These are phyloP conservation scores for Actinia tenebrosa DNA, from an alignment of 64 coral and sea anemone species.

Conservation along the genomic window DNA sequence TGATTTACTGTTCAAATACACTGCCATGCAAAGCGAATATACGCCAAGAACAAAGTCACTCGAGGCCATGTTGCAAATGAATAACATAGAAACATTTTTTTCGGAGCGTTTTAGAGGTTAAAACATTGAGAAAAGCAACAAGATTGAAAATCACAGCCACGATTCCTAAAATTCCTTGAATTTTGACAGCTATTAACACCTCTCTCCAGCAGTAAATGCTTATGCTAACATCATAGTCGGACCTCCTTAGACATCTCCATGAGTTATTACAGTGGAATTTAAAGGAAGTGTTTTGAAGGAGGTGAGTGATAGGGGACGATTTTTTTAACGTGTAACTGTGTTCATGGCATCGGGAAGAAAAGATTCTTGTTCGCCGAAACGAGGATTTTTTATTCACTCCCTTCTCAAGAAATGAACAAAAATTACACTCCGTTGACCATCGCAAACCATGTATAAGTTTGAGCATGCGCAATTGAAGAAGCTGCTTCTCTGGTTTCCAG, in stretches of 20 bases:
- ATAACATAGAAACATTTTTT: background rate
- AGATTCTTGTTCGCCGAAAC: background rate
- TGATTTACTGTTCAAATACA: background rate
- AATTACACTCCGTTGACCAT: background rate
- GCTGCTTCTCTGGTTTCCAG: constrained; percentile 1
- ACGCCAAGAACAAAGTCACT: background rate
- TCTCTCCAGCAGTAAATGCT: background rate
- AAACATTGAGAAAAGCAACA: background rate
- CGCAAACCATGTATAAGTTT: background rate
- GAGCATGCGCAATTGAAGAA: background rate
- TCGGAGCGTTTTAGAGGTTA: background rate
- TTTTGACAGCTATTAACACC: background rate
- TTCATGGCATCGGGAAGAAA: background rate
- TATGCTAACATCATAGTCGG: background rate
- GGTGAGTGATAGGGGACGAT: background rate
- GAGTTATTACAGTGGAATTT: background rate
- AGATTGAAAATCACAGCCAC: background rate
- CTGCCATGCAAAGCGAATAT: background rate
- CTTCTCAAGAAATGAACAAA: background rate
- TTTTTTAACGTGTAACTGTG: background rate
- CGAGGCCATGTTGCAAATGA: background rate
- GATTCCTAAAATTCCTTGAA: background rate
- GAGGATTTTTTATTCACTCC: background rate
- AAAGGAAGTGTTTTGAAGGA: background rate
- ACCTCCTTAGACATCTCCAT: background rate